Evolutionary conservation across 2,113 vertebrate genomes (phyloP), one percentile per base, ranked within the genome.

Genomic region (Cavia aperea): DNA sequence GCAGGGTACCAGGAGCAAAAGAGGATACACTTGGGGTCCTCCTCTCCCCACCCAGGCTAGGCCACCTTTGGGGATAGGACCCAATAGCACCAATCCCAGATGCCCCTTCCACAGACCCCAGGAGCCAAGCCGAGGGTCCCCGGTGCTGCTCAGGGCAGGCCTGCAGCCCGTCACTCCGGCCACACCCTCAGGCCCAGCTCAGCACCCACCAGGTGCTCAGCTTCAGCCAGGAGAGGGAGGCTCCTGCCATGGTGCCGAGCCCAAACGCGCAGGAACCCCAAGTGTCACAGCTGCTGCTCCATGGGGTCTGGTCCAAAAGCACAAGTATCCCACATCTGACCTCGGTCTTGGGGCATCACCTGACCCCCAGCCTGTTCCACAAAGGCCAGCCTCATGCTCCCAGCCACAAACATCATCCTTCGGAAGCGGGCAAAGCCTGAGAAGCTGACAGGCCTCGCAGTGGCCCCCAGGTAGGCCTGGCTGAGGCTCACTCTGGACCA

Each of bases 231-330:
- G 68, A 72, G n/a, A 9, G 68, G 18, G 68, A 23, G n/a, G 70
- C 9, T 43, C 21, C 70, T 39, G 31, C n/a, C 70, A 43, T 12
- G 4, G 23, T 18, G 70, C 70, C 24, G n/a, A 16, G 10, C 78
- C 14, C 5, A 4, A 29, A 13, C 0, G 2, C 7, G 6, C 54
- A 46, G 19, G n/a, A 46, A 7, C 68, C 39, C 33, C 0, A 2
- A 12, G 39, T 4, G 5, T 16, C 54, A 1, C 4, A 19, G 8
- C 2, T 18, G 46, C 43, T 85, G 43, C 29, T 31, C 12, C 1
- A 3, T 11, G 31, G 21, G 63, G 46, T 58, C 81, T 33, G 10
- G 13, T 16, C 36, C 31, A 49, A 29, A 15, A 19, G 33, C 2
- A 58, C 78, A 75, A 26, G 63, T 19, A 15, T 10, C 26, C 26